These are phyloP conservation scores for Synanthedon formicaeformis DNA, from an alignment of 2,888 invertebrate genomes.

Conservation along the genomic window DNA sequence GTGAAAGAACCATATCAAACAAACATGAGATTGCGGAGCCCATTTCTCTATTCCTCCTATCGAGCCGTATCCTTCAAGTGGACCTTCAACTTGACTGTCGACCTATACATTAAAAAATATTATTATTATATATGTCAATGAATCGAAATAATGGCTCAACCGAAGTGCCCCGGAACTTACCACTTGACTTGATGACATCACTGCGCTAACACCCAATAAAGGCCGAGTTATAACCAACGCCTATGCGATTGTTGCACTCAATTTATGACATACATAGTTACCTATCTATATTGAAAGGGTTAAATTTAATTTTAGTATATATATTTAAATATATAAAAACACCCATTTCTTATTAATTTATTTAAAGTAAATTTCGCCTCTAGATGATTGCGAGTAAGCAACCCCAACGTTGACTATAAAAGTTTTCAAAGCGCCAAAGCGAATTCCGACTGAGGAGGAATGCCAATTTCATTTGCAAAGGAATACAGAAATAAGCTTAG, in stretches of 20 bases:
- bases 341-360: conserved; percentile 5
- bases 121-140: too few relatives aligned
- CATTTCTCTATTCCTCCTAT: too few relatives aligned
- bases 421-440: conserved; percentile 21
- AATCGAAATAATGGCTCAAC: not conserved
- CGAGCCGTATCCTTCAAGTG: too few relatives aligned
- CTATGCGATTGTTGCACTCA: conserved; percentile 42
- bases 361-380: conserved; percentile 13
- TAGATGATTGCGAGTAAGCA: conserved; percentile 12
- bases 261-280: conserved; percentile 15
- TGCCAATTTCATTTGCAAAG: conserved; percentile 28
- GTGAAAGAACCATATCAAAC: too few relatives aligned
- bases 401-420: conserved; percentile 21
- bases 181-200: not conserved
- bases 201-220: not conserved
- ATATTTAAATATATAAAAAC: conserved; percentile 2
- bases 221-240: conserved; percentile 8
- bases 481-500: not conserved
- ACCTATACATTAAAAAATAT: too few relatives aligned
- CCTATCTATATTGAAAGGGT: too few relatives aligned
- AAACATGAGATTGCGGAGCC: too few relatives aligned
- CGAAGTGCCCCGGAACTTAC: not conserved
- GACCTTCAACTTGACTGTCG: too few relatives aligned
- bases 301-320: too few relatives aligned
- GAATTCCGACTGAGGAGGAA: conserved; percentile 23